Percentiles rank a stretch among this genome's conserved stretches.
phyloP scores from a whole-genome alignment of 30 jellyfish, hydroid and myxozoan genomes.

The Chironex yamaguchii region DNA sequence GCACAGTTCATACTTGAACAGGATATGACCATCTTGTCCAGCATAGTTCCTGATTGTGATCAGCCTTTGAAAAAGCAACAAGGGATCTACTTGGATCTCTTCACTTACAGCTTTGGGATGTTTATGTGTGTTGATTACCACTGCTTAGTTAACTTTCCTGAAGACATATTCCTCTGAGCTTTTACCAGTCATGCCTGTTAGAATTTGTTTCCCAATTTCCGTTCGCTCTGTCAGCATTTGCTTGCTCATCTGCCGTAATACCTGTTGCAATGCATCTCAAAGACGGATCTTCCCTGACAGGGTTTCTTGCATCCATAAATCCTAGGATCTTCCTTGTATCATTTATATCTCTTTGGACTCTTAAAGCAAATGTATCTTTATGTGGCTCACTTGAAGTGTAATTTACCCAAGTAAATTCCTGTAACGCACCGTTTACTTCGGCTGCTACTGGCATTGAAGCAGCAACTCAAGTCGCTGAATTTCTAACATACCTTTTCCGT shows the following conservation, averaged over 20 bases:
- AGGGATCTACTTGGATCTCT: constrained; percentile 46
- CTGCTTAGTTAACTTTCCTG: constrained; percentile 5
- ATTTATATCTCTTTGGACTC: constrained; percentile 32
- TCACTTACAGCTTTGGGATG: constrained; percentile 16
- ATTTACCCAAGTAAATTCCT: constrained; percentile 10
- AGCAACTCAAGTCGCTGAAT: neutral
- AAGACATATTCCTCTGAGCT: constrained; percentile 7
- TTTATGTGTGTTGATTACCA: neutral
- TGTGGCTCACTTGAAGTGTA: constrained; percentile 21
- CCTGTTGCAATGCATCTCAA: neutral
- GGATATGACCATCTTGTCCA: constrained; percentile 10
- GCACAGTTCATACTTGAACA: constrained; percentile 45
- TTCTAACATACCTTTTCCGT: constrained; percentile 61
- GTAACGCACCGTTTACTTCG: constrained; percentile 1
- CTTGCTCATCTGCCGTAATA: neutral
- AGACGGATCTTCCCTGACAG: neutral
- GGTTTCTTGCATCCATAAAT: constrained; percentile 35
- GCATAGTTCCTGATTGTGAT: constrained; percentile 12
- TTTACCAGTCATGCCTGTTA: constrained; percentile 10
- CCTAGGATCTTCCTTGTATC: constrained; percentile 17
- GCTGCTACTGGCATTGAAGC: constrained; percentile 30
- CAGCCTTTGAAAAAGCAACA: constrained; percentile 61
- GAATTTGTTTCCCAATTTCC: constrained; percentile 14
- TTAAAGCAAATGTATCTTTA: constrained; percentile 25
- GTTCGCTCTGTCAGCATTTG: constrained; percentile 1